Evolutionary conservation across 2,113 vertebrate genomes (phyloP), one percentile per base, ranked within the genome.

Genomic region (Toxostoma redivivum): DNA sequence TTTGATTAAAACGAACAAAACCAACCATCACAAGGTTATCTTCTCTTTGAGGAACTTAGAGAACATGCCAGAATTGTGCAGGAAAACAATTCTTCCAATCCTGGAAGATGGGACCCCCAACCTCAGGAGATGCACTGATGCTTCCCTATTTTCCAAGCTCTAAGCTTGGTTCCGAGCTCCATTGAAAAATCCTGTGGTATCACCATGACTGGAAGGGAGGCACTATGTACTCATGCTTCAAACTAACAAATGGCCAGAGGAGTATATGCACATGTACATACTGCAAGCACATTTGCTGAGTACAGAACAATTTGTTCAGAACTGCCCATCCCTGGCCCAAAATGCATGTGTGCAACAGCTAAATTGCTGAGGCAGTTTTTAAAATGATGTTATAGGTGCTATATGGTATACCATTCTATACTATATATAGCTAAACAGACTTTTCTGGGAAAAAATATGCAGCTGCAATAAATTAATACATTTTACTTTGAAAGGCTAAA

Each of bases 211-310:
- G 83, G 14, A 56, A 44, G 23, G 45, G 17, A 81, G 19, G 37
- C 0, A 0, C 10, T 2, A 30, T 19, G 31, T 47, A 74, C 37
- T 15, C 1, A 2, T 18, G 21, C 45, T 60, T 56, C 65, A 45
- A 77, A 61, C 27, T 13, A 48, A 47, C 15, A 37, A 56, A 53
- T 1, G 12, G 13, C 11, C 25, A 35, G 7, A 11, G 50, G 27
- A 57, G 37, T 20, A 54, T 2, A 10, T 5, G 33, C 30, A 65
- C 45, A 28, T 1, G 18, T 6, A 44, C 30, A 31, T 17, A 11
- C 23, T 31, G 60, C 40, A 57, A 81, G 50, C 7, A 35, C 20
- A 15, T 51, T n/a, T 9, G 24, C 17, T 73, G 37, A 86, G 73
- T 15, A 48, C 19, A 65, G 13, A 89, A 77, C 1, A 1, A 81